These are phyloP conservation scores for Sipha flava DNA, from an alignment of 1,140 invertebrate genomes.

Conservation along the genomic window DNA sequence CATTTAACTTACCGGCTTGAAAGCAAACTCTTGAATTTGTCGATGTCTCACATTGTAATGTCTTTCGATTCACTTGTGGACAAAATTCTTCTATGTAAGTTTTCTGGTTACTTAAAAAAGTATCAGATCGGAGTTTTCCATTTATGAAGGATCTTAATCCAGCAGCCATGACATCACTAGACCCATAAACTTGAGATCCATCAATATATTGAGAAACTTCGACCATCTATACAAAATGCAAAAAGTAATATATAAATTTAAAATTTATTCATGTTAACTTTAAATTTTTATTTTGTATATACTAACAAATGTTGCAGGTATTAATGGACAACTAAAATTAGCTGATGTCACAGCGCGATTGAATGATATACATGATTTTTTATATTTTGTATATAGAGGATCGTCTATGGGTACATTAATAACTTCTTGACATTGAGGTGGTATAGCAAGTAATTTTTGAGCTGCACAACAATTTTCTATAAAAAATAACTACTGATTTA, in stretches of 20 bases:
- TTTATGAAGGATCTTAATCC: conserved; percentile 48
- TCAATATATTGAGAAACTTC: conserved; percentile 66
- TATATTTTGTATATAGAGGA: conserved; percentile 59
- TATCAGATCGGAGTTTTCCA: conserved; percentile 41
- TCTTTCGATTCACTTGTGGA: neutral
- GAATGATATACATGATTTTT: conserved; percentile 73
- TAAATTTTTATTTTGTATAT: neutral
- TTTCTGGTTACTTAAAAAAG: neutral
- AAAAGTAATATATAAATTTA: neutral
- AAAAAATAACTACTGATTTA: neutral
- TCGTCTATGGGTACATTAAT: conserved; percentile 76
- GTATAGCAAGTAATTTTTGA: neutral
- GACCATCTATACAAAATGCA: conserved; percentile 53
- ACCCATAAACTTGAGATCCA: conserved; percentile 63
- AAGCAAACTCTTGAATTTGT: conserved; percentile 1
- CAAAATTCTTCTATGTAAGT: neutral
- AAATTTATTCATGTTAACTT: neutral
- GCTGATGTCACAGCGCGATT: conserved; percentile 66
- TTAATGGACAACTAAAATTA: conserved; percentile 51
- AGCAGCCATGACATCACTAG: conserved; percentile 47
- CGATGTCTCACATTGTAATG: neutral
- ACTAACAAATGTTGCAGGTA: conserved; percentile 18
- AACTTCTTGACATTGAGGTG: conserved; percentile 42
- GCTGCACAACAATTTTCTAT: neutral
- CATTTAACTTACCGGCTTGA: neutral